These are phyloP conservation scores for Chlorodrepanis virens DNA, from an alignment of 2,113 vertebrate species.

Conservation along the genomic window DNA sequence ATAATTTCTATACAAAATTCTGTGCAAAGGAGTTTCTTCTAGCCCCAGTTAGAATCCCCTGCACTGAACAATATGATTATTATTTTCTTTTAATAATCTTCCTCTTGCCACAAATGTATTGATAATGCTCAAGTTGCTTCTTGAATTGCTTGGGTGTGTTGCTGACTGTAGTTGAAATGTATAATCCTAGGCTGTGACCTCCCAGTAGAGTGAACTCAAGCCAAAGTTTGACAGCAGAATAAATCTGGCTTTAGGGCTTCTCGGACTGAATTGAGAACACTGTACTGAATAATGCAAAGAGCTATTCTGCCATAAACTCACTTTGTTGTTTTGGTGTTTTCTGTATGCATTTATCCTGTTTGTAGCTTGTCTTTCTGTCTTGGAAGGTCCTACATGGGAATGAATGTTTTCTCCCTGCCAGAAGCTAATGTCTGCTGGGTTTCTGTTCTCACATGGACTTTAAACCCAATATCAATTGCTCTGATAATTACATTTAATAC, in stretches of 20 bases:
- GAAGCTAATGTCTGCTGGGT: not conserved
- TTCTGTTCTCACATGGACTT: not conserved
- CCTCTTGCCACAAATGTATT: not conserved
- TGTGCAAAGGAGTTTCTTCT: not conserved
- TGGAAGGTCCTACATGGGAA: not conserved
- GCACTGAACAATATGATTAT: not conserved
- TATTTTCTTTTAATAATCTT: not conserved
- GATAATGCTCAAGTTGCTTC: not conserved
- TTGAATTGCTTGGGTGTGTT: not conserved
- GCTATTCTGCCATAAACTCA: not conserved
- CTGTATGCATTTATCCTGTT: not conserved
- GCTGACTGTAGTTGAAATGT: not conserved
- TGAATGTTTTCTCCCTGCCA: not conserved
- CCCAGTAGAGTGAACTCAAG: not conserved
- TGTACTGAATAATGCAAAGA: slow-evolving; percentile 21
- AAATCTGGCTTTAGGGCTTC: slow-evolving; percentile 13
- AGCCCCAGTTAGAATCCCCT: not conserved
- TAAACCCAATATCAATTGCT: not conserved
- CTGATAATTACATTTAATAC: not conserved
- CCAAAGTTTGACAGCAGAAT: slow-evolving; percentile 11
- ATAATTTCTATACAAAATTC: not conserved
- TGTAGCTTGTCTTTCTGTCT: not conserved
- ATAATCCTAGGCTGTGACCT: not conserved
- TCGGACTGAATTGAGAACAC: not conserved
- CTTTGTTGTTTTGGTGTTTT: not conserved